Base-by-base conservation (phyloP, 2,888 invertebrate genomes). In the Spialia ferax region DNA sequence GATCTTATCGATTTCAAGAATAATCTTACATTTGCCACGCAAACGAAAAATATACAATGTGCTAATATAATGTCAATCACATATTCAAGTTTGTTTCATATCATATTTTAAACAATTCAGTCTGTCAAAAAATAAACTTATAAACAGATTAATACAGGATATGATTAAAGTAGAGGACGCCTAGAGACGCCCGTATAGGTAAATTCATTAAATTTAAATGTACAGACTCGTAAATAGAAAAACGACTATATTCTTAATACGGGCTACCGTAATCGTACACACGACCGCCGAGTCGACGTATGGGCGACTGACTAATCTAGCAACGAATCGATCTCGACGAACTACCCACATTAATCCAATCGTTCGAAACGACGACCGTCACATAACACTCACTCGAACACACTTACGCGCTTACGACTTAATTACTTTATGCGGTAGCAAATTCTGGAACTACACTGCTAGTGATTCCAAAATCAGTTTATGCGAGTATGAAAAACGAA, bases 361-460 rank as follows among this genome's bases (percentile, higher is more conserved):
- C 57, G 62, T 63, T 55, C 66, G 23, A 38, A 63, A 20, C 59
- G 38, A 52, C 59, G 65, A 42, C 56, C 55, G 54, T 38, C 54
- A 67, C 64, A 29, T 26, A 26, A 68, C 66, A 69, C 50, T 69
- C 69, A 68, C 69, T 69, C 64, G 22, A 29, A 66, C 62, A 62
- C 60, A 52, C 60, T 50, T 8, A 64, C 66, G 35, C 61, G 63
- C 59, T 48, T 57, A 55, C 42, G 11, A 48, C 18, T 20, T 67
- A 45, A 69, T 62, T 61, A 55, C 62, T 68, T 69, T 69, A 69
- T 55, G 64, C 57, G 42, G 65, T 61, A 67, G 48, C 18, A 48
- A 5, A 63, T 54, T 69, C 55, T 32, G 64, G 23, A 50, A 48
- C 42, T 63, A 29, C 42, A 69, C 23, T 55, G 38, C 23, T 23